A percentile compares a stretch with the other conserved stretches of the same genome.
Evolutionary conservation across 1,140 invertebrate species (phyloP).

Genomic region (Drosophila bipectinata): DNA sequence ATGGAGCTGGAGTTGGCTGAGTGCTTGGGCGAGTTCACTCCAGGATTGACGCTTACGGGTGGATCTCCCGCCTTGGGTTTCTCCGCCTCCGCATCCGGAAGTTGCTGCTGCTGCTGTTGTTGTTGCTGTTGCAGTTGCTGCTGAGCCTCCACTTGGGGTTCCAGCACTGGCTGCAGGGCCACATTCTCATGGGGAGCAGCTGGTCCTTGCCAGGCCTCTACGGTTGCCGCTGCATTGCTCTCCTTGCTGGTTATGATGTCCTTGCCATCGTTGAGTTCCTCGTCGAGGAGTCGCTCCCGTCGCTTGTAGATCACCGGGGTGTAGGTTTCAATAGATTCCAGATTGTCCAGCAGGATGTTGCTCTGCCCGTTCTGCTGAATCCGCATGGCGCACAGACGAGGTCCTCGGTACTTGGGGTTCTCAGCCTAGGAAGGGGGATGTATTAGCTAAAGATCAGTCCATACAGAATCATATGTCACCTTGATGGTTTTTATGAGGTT

Average conservation of each 20-base stretch:
- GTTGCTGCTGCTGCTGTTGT: background rate
- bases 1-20: slow-evolving; percentile 78
- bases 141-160: slow-evolving; percentile 56
- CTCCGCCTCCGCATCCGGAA: slow-evolving; percentile 39
- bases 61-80: slow-evolving; percentile 10
- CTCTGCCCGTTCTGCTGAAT: slow-evolving; percentile 90
- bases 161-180: slow-evolving; percentile 65
- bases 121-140: slow-evolving; percentile 12
- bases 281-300: slow-evolving; percentile 78
- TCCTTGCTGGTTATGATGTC: slow-evolving; percentile 83
- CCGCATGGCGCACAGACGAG: slow-evolving; percentile 89
- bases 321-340: slow-evolving; percentile 87
- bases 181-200: slow-evolving; percentile 58
- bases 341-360: slow-evolving; percentile 91
- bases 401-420: slow-evolving; percentile 85
- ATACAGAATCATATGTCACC: slow-evolving; percentile 26
- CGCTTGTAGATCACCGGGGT: slow-evolving; percentile 88
- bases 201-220: slow-evolving; percentile 64
- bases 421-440: slow-evolving; percentile 50
- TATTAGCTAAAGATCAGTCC: background rate
- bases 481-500: slow-evolving; percentile 84
- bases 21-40: slow-evolving; percentile 57
- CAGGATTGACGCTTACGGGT: slow-evolving; percentile 4
- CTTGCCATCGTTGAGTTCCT: slow-evolving; percentile 82
- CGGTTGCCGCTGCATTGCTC: slow-evolving; percentile 65